A percentile compares a stretch with the other conserved stretches of the same genome.
These are phyloP conservation scores for Buceros bicornis DNA, from an alignment of 2,797 vertebrate species.

Conservation along the genomic window DNA sequence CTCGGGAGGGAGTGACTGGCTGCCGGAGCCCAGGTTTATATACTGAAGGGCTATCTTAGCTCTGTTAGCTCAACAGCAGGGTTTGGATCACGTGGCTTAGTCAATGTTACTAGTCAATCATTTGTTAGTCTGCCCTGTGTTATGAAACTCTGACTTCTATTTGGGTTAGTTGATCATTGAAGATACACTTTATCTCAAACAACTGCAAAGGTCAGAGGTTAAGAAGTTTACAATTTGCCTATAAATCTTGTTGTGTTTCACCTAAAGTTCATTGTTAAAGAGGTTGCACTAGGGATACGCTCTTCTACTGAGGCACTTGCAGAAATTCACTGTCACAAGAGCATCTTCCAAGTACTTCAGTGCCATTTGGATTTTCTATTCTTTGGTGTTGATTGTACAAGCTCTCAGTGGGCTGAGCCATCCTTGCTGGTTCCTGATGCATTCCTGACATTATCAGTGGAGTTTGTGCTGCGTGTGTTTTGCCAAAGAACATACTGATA, in stretches of 20 bases:
- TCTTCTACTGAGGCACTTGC: rapidly evolving
- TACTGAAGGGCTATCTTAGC: background rate
- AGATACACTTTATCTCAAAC: background rate
- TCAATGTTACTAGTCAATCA: background rate
- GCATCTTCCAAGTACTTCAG: background rate
- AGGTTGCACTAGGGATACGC: rapidly evolving
- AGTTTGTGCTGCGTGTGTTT: rapidly evolving
- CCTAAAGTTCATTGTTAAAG: background rate
- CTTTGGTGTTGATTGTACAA: background rate
- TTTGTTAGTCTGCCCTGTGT: background rate
- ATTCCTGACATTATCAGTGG: background rate
- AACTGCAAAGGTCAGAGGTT: background rate
- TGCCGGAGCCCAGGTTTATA: background rate
- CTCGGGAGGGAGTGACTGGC: background rate
- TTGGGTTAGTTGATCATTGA: background rate
- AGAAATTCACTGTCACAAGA: background rate
- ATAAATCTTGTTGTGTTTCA: background rate
- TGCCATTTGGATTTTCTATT: background rate
- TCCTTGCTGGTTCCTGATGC: background rate
- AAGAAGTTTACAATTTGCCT: background rate
- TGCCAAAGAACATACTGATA: background rate
- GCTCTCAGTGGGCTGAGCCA: background rate
- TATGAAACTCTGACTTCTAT: background rate
- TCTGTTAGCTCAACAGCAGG: background rate
- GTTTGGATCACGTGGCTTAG: background rate